These are phyloP conservation scores for Falco columbarius DNA, from an alignment of 2,797 vertebrate genomes.

Conservation along the genomic window DNA sequence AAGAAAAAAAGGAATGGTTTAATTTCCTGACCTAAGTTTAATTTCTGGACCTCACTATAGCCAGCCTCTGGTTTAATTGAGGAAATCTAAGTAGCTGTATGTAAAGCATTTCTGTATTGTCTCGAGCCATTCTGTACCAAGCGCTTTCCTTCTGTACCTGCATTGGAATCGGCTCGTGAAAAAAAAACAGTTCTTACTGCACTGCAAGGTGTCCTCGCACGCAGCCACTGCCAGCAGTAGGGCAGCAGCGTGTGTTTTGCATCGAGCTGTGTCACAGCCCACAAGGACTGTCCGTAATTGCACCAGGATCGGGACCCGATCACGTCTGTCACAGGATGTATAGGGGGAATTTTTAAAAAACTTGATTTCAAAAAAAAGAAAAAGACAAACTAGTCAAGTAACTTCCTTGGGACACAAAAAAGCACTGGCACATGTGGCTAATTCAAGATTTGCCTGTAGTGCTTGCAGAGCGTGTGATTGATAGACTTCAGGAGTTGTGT, in stretches of 20 bases:
- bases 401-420: background rate
- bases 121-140: background rate
- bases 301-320: fast-evolving
- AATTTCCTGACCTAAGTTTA: background rate
- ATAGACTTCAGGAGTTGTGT: background rate
- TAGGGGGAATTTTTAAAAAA: background rate
- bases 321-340: background rate
- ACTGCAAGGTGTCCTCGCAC: background rate
- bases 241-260: background rate
- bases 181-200: background rate
- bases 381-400: background rate
- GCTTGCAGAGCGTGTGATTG: background rate
- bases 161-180: background rate
- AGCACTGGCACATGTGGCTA: background rate
- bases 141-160: background rate
- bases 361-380: background rate
- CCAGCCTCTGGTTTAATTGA: background rate
- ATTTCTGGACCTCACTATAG: background rate
- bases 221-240: background rate
- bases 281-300: fast-evolving
- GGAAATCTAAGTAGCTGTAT: background rate
- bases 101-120: background rate
- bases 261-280: background rate
- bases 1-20: background rate
- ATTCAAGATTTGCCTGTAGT: background rate